Conservation (phyloP, 2,888 invertebrate species). For the Tetragonisca angustula region DNA sequence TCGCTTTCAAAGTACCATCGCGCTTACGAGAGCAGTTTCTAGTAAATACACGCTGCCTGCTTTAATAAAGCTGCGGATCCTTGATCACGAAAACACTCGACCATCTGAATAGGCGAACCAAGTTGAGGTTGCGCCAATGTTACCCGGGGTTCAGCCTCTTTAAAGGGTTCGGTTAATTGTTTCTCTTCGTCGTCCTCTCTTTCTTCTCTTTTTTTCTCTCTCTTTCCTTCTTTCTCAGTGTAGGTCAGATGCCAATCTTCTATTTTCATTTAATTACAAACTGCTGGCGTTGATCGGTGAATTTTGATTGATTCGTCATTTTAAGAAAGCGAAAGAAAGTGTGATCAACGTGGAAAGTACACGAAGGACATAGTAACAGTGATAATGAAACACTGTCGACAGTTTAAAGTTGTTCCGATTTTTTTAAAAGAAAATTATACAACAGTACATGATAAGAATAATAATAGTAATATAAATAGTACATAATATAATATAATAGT, state of each 20-base stretch:
- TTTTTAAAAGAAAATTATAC: too few species aligned
- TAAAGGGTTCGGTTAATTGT: conserved; percentile 42
- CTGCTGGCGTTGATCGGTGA: background rate
- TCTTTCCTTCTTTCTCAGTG: background rate
- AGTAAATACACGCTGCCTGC: conserved; percentile 50
- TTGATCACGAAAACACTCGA: conserved; percentile 62
- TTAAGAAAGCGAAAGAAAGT: too few species aligned
- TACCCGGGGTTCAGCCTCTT: conserved; percentile 21
- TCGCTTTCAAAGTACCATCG: conserved; percentile 35
- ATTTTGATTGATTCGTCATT: background rate
- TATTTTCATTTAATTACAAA: background rate
- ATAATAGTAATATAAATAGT: too few species aligned
- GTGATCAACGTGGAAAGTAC: too few species aligned
- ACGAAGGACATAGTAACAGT: too few species aligned
- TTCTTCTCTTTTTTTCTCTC: background rate
- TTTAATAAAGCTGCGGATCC: conserved; percentile 60
- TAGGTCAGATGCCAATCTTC: background rate
- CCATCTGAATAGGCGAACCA: conserved; percentile 37
- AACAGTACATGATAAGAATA: too few species aligned
- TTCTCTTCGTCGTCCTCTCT: background rate
- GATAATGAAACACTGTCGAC: too few species aligned
- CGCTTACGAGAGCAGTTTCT: conserved; percentile 47
- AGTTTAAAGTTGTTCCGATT: too few species aligned
- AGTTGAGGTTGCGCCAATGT: conserved; percentile 41
- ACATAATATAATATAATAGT: too few species aligned